Conservation (phyloP, 2,888 invertebrate species). For the Dicyrtomina minuta region DNA sequence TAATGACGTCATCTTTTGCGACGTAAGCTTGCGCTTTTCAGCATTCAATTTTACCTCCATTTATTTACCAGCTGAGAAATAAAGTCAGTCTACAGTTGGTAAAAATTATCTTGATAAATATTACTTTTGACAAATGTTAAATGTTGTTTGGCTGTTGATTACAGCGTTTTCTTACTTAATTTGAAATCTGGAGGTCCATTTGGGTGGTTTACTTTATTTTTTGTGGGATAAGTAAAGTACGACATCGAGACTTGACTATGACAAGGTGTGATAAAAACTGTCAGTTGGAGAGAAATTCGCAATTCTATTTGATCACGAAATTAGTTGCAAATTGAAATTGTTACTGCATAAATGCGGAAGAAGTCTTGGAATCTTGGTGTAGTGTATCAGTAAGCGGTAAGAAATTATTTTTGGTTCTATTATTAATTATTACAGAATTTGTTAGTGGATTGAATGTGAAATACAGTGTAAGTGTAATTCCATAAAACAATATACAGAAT, state of each 20-base stretch:
- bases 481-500: no score
- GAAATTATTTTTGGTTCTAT: no score
- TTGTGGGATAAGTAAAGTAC: background rate
- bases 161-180: background rate
- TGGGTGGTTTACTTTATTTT: background rate
- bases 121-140: background rate
- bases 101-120: background rate
- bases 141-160: background rate
- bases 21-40: conserved; percentile 39
- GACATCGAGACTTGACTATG: background rate
- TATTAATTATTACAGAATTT: no score
- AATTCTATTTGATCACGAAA: conserved; percentile 6
- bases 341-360: background rate
- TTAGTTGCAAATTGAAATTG: conserved; percentile 21
- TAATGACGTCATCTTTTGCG: conserved; percentile 36
- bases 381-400: conserved; percentile 16
- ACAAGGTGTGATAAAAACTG: no score
- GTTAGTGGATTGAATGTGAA: no score
- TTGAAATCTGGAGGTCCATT: background rate
- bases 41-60: conserved; percentile 18
- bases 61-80: conserved; percentile 44
- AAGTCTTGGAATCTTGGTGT: conserved; percentile 2
- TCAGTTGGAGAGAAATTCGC: conserved; percentile 10
- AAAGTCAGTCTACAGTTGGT: conserved; percentile 21
- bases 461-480: no score